Percentiles rank a stretch among this genome's conserved stretches.
Conservation (phyloP, 2,113 vertebrate species). For the Acinonyx jubatus region DNA sequence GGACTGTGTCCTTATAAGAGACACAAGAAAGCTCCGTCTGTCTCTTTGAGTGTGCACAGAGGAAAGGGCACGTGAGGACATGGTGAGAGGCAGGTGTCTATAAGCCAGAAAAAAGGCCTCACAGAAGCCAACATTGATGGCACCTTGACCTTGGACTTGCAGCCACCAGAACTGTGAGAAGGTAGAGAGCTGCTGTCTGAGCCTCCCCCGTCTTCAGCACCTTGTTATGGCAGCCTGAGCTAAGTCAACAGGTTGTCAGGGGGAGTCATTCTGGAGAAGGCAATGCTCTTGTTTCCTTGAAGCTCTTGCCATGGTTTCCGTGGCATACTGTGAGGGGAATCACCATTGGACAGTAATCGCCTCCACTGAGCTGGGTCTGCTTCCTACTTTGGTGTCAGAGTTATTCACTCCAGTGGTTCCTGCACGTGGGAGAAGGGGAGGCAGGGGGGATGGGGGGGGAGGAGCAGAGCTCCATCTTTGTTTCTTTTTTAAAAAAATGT, state of each 20-base stretch:
- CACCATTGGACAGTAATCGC: not conserved
- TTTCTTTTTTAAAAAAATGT: too few relatives aligned
- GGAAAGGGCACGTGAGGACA: not conserved
- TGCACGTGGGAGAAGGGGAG: accelerated
- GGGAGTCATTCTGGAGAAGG: not conserved
- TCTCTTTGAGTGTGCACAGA: not conserved
- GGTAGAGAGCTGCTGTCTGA: not conserved
- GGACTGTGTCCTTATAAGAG: not conserved
- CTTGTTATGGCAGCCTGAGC: not conserved
- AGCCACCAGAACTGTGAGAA: not conserved
- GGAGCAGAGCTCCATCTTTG: not conserved
- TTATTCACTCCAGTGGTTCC: too few relatives aligned
- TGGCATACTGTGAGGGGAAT: not conserved
- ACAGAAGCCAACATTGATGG: not conserved
- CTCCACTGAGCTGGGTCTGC: not conserved
- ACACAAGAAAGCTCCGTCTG: accelerated
- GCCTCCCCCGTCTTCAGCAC: not conserved
- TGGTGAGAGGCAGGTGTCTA: not conserved
- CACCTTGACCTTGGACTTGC: not conserved
- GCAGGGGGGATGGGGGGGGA: not conserved
- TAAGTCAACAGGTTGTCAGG: not conserved
- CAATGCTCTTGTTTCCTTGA: not conserved
- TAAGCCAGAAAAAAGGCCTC: not conserved
- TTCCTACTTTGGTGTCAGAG: not conserved
- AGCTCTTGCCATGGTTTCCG: not conserved